These are phyloP conservation scores for Serranus cabrilla DNA, from an alignment of 2,797 vertebrate genomes.

Conservation along the genomic window DNA sequence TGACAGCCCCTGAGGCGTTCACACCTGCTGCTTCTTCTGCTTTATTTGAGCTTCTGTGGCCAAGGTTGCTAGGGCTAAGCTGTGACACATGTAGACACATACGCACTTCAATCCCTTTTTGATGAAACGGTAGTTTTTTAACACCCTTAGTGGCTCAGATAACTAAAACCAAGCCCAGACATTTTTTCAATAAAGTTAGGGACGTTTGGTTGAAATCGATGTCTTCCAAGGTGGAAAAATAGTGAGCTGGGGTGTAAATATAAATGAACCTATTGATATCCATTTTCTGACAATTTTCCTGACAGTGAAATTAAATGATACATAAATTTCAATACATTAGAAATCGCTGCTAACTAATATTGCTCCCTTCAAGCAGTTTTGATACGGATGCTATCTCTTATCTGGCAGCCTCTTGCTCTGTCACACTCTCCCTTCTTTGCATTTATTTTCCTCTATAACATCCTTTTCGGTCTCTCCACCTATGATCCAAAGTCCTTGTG, in stretches of 20 bases:
- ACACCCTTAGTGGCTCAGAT: slow-evolving; percentile 51
- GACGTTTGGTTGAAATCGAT: neutral
- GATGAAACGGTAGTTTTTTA: slow-evolving; percentile 68
- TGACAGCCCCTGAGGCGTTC: slow-evolving; percentile 67
- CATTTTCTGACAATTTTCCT: too few species aligned
- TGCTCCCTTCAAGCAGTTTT: neutral
- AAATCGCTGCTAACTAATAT: too few species aligned
- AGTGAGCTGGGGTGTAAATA: neutral
- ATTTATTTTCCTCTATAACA: too few species aligned
- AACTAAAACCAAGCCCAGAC: slow-evolving; percentile 37
- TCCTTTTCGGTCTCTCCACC: too few species aligned
- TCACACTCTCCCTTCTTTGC: too few species aligned
- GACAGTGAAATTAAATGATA: too few species aligned
- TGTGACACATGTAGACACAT: slow-evolving; percentile 62
- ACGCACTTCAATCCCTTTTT: slow-evolving; percentile 75
- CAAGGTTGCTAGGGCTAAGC: slow-evolving; percentile 53
- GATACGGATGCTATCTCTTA: neutral
- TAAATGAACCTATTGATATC: neutral
- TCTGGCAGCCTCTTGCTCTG: too few species aligned
- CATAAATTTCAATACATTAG: too few species aligned
- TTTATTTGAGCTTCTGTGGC: slow-evolving; percentile 62
- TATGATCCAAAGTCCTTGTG: too few species aligned
- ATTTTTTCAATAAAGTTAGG: neutral
- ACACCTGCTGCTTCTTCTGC: slow-evolving; percentile 75
- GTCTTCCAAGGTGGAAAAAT: neutral